phyloP scores from a whole-genome alignment of 2,113 vertebrate species.

The Tragelaphus imberbis region DNA sequence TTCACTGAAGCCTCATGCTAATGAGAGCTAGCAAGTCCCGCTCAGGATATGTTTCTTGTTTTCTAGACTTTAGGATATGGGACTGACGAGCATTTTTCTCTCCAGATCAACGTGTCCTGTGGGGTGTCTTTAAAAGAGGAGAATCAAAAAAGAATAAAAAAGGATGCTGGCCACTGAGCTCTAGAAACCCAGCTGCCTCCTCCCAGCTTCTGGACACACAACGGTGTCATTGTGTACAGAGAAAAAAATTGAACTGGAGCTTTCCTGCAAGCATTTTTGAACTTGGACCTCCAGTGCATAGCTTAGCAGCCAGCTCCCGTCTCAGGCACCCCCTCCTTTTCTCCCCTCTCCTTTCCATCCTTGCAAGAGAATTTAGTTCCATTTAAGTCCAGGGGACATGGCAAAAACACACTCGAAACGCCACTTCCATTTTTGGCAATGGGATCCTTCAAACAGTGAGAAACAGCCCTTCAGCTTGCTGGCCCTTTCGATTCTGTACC shows the following conservation, averaged over 20 bases:
- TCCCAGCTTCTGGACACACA: conserved; percentile 24
- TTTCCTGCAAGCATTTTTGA: conserved; percentile 52
- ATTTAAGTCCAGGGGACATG: conserved; percentile 69
- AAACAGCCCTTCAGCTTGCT: background rate
- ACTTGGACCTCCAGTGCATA: conserved; percentile 40
- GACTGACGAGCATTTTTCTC: background rate
- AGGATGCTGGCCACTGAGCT: background rate
- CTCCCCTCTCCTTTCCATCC: conserved; percentile 33
- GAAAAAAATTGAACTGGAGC: background rate
- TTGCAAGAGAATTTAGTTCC: conserved; percentile 58
- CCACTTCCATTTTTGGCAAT: conserved; percentile 71
- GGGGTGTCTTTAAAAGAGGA: background rate
- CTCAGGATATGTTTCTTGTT: background rate
- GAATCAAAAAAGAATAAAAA: background rate
- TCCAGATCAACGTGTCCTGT: background rate
- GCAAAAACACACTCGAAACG: conserved; percentile 17
- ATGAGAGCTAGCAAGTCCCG: background rate
- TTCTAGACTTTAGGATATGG: background rate
- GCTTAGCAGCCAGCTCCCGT: conserved; percentile 59
- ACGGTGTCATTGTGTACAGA: conserved; percentile 27
- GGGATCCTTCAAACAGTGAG: conserved; percentile 46
- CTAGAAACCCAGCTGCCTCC: background rate
- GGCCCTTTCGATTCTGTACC: background rate
- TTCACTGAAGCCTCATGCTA: background rate
- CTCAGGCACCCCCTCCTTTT: background rate